Conservation (phyloP, 64 coral and sea anemone genomes). For the Anthopleura sola region DNA sequence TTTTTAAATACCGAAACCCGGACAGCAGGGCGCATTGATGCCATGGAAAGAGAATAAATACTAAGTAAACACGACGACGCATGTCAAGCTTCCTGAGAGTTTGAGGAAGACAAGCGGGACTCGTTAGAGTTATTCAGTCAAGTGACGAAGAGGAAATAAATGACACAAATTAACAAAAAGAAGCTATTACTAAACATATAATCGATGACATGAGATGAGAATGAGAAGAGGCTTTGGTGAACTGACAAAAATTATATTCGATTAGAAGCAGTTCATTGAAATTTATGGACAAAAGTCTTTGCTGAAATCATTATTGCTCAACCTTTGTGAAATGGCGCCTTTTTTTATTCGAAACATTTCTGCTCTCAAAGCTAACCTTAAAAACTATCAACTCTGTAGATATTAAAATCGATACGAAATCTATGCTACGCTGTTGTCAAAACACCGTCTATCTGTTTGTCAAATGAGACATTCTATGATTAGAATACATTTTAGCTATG, state of each 20-base stretch:
- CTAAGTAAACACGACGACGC: background rate
- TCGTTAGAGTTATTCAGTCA: constrained; percentile 13
- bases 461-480: background rate
- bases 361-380: too few relatives aligned
- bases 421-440: background rate
- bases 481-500: background rate
- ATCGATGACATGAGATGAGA: background rate
- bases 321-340: too few relatives aligned
- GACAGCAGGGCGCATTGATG: background rate
- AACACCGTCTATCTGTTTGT: background rate
- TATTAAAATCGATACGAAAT: background rate
- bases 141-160: constrained; percentile 8
- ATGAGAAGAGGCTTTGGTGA: background rate
- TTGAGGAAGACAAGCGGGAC: background rate
- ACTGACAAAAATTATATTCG: background rate
- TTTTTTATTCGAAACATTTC: too few relatives aligned
- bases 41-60: background rate
- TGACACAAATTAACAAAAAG: constrained; percentile 3
- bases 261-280: background rate
- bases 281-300: background rate
- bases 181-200: background rate
- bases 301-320: background rate
- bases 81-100: background rate
- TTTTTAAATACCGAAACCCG: constrained; percentile 13
- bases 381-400: too few relatives aligned